Percentiles rank a stretch among this genome's conserved stretches.
phyloP scores from a whole-genome alignment of 2,797 vertebrate species.

The Neopelma chrysocephalum region DNA sequence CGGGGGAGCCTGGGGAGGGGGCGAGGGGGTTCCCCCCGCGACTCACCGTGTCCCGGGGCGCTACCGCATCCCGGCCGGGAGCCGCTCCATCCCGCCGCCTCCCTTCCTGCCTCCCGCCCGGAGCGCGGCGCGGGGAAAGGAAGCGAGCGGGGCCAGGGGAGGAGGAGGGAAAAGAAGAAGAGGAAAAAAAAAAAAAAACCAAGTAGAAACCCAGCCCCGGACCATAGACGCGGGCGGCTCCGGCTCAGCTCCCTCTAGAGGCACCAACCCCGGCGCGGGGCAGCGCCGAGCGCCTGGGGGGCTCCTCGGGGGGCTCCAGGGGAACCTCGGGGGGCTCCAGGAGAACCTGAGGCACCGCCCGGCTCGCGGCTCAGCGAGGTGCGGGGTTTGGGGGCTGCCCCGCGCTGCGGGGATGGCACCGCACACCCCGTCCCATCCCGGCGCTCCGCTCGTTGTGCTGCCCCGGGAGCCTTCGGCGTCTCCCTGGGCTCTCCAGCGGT shows the following conservation, averaged over 20 bases:
- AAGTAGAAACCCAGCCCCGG: slow-evolving; percentile 5
- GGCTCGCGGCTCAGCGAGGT: not conserved
- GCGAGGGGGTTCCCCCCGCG: rapidly evolving
- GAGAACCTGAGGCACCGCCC: not conserved
- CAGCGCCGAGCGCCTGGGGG: not conserved
- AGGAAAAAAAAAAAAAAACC: not conserved
- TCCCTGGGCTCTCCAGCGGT: not conserved
- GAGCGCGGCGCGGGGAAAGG: not conserved
- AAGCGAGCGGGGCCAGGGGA: not conserved
- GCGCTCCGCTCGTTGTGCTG: too few relatives aligned
- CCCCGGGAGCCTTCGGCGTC: not conserved
- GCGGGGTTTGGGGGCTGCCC: not conserved
- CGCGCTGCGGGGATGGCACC: not conserved
- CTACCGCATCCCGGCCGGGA: not conserved
- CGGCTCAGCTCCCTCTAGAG: slow-evolving; percentile 48
- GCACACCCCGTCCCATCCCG: not conserved
- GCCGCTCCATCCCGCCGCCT: not conserved
- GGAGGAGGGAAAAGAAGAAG: not conserved
- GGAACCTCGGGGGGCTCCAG: not conserved
- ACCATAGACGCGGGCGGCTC: not conserved
- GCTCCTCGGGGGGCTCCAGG: not conserved
- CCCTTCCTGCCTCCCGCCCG: not conserved
- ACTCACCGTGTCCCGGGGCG: not conserved
- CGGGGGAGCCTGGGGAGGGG: rapidly evolving
- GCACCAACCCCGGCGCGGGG: not conserved